Evolutionary conservation across 2,113 vertebrate species (phyloP), one percentile per base, ranked within the genome.

Genomic region (Catharus minimus): DNA sequence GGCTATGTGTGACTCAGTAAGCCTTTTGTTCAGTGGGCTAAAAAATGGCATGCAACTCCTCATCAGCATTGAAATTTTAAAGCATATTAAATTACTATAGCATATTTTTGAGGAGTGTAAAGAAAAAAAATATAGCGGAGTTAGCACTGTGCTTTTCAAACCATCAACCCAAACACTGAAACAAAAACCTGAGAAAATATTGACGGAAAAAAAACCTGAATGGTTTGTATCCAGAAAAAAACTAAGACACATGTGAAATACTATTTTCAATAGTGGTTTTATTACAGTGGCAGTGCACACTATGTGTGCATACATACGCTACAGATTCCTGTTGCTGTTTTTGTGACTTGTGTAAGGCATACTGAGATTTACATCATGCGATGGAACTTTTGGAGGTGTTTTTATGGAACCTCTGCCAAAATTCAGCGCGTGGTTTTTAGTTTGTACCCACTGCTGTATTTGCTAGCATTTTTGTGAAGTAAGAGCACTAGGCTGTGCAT

Each of bases 1-100:
- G 92, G 69, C 93, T 96, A 75, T 92, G 91, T 95, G 95, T 95
- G 95, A 95, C 92, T 96, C 92, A 96, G 95, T 95, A 92, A 94
- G 92, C 86, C 92, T 96, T 96, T 95, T 95, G 93, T 95, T 95
- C 80, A 78, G 88, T 90, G 81, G 93, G 88, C 92, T 95, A 96
- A 96, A 95, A 94, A 88, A 86, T 86, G 94, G 81, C 90, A 90
- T 76, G 67, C 92, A 87, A 82, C 90, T 93, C 90, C 88, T 89
- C 94, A 84, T 94, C 92, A 84, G 89, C 57, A 90, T 27, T 84
- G 92, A 95, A 95, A 93, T 95, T 96, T 95, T 95, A 94, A 95
- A 95, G 83, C 86, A 92, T 90, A 94, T 95, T 88, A 90, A 95
- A 94, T 95, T 84, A 76, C 80, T 78, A 46, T 55, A 71, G 81